These are phyloP conservation scores for Myopa testacea DNA, from an alignment of 2,888 invertebrate genomes.

Conservation along the genomic window DNA sequence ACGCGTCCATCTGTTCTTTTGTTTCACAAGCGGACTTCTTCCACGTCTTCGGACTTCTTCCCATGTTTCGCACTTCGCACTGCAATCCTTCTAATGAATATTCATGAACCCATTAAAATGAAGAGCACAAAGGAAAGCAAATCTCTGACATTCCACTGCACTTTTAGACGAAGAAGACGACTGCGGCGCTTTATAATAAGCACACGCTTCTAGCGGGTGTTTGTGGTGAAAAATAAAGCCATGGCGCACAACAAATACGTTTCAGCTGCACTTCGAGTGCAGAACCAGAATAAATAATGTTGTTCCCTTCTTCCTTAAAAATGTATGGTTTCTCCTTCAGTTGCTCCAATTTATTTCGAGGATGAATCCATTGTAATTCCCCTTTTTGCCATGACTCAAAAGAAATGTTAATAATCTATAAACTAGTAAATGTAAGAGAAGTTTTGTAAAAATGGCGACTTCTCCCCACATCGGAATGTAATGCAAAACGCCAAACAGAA, in stretches of 20 bases:
- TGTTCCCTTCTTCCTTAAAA: no score
- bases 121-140: background rate
- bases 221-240: background rate
- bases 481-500: background rate
- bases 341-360: no score
- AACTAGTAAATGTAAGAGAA: no score
- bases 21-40: no score
- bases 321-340: no score
- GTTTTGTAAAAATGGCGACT: background rate
- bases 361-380: no score
- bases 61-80: background rate
- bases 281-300: no score
- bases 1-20: conserved; percentile 1
- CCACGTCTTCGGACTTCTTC: background rate
- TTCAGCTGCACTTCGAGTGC: no score
- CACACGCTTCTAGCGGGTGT: background rate
- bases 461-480: background rate
- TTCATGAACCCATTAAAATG: conserved; percentile 20
- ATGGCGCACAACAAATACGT: background rate
- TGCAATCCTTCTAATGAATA: conserved; percentile 6
- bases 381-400: no score
- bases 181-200: background rate
- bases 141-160: background rate
- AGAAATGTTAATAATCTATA: no score
- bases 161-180: background rate